Evolutionary conservation across 2,113 vertebrate species (phyloP), one percentile per base, ranked within the genome.

Genomic region (Condylura cristata): DNA sequence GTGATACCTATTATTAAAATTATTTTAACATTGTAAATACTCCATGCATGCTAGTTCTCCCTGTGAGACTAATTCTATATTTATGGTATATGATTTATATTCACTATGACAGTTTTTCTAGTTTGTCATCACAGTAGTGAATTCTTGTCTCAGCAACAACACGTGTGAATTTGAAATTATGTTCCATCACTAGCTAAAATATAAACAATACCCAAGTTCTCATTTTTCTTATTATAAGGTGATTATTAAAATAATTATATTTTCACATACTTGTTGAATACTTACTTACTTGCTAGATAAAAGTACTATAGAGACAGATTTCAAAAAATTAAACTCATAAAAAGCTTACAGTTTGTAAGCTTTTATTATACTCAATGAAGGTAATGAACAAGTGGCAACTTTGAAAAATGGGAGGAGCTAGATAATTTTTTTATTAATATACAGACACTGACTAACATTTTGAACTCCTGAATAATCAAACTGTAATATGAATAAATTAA

Each of bases 201-300:
- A 46, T 1, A 6, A 3, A 84, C 22, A 86, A 79, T 2, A 87
- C 46, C 86, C 2, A 16, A 56, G 37, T 83, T n/a, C 22, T 63
- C 16, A 60, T 53, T 63, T 86, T 84, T 70, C 37, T 79, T 66
- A 72, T 70, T 78, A 0, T 80, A 84, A 76, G 2, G 83, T 66
- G 48, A 32, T 53, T 44, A 72, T 92, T 94, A 86, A 34, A 81
- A 13, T 82, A 91, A 88, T 53, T 71, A 92, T 63, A 37, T 90
- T 81, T 86, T 66, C 75, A 92, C 17, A 82, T 17, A 53, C 26
- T 70, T 70, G 53, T 48, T 91, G 34, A 94, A 58, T 85, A 37
- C 6, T 92, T 56, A 53, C 6, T 83, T 61, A 26, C 28, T 76
- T 72, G 37, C 10, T 53, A 44, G 3, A 56, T 34, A 0, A 39